A percentile compares a stretch with the other conserved stretches of the same genome.
These are phyloP conservation scores for Melitaea cinxia DNA, from an alignment of 1,140 invertebrate species.

Conservation along the genomic window DNA sequence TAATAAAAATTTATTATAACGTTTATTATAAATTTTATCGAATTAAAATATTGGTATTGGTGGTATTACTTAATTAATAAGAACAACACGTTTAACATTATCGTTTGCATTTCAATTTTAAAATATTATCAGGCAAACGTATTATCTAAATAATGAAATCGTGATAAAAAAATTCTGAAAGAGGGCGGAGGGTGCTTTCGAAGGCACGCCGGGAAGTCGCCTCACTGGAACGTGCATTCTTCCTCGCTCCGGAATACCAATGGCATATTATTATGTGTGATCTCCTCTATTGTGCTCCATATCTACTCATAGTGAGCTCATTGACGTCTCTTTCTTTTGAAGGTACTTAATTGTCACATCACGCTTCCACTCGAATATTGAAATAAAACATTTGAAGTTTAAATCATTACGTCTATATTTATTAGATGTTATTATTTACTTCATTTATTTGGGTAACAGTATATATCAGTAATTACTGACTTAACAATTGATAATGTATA, in stretches of 20 bases:
- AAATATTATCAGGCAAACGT: slow-evolving; percentile 3
- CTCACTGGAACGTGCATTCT: slow-evolving; percentile 71
- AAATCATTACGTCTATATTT: slow-evolving; percentile 9
- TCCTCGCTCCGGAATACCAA: slow-evolving; percentile 70
- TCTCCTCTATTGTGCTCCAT: slow-evolving; percentile 59
- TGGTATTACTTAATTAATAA: too few species aligned
- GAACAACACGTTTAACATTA: too few species aligned
- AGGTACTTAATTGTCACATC: slow-evolving; percentile 46
- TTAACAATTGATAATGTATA: too few species aligned
- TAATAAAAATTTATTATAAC: too few species aligned
- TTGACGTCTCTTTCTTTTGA: slow-evolving; percentile 57
- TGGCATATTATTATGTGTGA: slow-evolving; percentile 77
- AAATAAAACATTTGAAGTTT: slow-evolving; percentile 18
- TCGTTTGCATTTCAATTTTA: too few species aligned
- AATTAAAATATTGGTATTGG: too few species aligned
- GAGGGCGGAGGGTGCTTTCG: slow-evolving; percentile 31
- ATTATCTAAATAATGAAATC: slow-evolving; percentile 3
- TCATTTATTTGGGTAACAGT: too few species aligned
- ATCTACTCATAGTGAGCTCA: slow-evolving; percentile 56
- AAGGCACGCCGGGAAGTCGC: slow-evolving; percentile 65
- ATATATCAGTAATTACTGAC: too few species aligned
- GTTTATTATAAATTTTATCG: too few species aligned
- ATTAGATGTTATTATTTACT: neutral
- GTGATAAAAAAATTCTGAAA: slow-evolving; percentile 16
- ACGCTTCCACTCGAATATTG: slow-evolving; percentile 44